phyloP scores from a whole-genome alignment of 2,888 invertebrate genomes.

The Idaea biselata region DNA sequence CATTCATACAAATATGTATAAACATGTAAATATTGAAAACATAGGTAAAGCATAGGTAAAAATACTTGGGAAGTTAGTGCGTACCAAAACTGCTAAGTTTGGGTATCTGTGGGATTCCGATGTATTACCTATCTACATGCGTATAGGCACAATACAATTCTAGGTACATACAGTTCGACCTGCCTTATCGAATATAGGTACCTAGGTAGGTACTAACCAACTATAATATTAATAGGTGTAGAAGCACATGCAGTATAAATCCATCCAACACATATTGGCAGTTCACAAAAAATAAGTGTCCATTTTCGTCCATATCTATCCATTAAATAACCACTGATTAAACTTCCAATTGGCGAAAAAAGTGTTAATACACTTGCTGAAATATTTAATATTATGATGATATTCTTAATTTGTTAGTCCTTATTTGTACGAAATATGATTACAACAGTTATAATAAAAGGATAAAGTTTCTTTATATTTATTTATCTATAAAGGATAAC shows the following conservation, averaged over 20 bases:
- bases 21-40: conserved; percentile 30
- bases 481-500: no score
- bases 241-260: conserved; percentile 74
- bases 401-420: no score
- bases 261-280: conserved; percentile 84
- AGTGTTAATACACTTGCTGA: conserved; percentile 81
- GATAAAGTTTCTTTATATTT: no score
- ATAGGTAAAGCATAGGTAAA: no score
- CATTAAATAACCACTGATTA: conserved; percentile 82
- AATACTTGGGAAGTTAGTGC: neutral
- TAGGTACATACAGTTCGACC: no score
- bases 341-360: conserved; percentile 82
- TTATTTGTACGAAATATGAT: no score
- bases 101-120: no score
- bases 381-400: conserved; percentile 19
- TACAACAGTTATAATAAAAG: no score
- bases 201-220: conserved; percentile 66
- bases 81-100: neutral
- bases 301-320: conserved; percentile 82
- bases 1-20: conserved; percentile 9
- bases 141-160: no score
- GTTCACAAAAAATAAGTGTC: conserved; percentile 77
- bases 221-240: conserved; percentile 74
- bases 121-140: no score
- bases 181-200: no score